Evolutionary conservation across 1,140 invertebrate genomes (phyloP).

Genomic region (Phenacoccus solenopsis): DNA sequence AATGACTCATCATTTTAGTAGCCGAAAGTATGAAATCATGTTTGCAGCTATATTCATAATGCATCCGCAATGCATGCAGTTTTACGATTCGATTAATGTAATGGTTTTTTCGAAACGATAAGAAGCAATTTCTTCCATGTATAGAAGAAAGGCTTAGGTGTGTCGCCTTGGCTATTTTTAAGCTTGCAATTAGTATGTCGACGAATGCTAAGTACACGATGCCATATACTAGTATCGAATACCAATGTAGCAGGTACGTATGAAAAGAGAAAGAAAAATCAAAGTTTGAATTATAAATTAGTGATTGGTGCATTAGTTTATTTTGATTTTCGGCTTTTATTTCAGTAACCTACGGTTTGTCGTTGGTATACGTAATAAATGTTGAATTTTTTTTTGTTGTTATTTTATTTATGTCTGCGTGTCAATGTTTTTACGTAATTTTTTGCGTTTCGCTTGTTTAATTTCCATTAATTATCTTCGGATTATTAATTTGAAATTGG

Average conservation of each 20-base stretch:
- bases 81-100: too few species aligned
- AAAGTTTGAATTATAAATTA: not conserved
- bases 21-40: too few species aligned
- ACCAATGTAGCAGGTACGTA: not conserved
- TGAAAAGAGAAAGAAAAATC: not conserved
- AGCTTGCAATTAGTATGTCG: not conserved
- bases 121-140: too few species aligned
- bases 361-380: not conserved
- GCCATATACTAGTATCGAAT: too few species aligned
- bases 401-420: constrained; percentile 5
- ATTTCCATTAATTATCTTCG: too few species aligned
- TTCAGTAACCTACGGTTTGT: not conserved
- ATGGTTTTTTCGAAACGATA: too few species aligned
- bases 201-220: not conserved
- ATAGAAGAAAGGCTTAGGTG: too few species aligned
- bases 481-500: too few species aligned
- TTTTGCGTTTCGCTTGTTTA: too few species aligned
- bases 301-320: constrained; percentile 11
- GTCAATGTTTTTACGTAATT: not conserved
- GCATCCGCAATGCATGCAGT: too few species aligned
- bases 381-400: not conserved
- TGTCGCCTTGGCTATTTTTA: not conserved
- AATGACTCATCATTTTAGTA: too few species aligned
- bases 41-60: too few species aligned
- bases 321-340: not conserved